A percentile compares a stretch with the other conserved stretches of the same genome.
phyloP scores from a whole-genome alignment of 2,888 invertebrate genomes.

The Drosophila lutescens region DNA sequence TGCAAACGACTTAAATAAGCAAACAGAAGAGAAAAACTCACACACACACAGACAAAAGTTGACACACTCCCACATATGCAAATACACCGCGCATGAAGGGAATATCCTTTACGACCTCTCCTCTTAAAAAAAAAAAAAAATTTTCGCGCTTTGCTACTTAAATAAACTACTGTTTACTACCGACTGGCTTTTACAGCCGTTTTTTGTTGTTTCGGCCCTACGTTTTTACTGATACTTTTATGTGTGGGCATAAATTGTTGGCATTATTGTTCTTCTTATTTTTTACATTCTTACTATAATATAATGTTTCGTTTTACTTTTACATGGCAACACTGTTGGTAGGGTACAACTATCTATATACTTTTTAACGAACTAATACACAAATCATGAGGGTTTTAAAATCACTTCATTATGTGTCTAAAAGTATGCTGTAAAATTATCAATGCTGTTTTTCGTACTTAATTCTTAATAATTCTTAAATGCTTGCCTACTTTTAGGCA shows the following conservation, averaged over 20 bases:
- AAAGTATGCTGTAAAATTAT: background rate
- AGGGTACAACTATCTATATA: background rate
- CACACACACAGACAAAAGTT: constrained; percentile 5
- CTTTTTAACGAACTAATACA: no score
- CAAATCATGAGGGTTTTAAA: background rate
- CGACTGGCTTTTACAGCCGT: constrained; percentile 46
- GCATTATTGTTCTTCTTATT: constrained; percentile 47
- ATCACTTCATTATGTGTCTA: background rate
- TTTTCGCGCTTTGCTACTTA: constrained; percentile 64
- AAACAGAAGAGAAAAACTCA: constrained; percentile 54
- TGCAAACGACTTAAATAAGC: constrained; percentile 77
- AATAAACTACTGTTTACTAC: constrained; percentile 72
- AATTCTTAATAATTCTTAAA: background rate
- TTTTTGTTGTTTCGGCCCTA: constrained; percentile 40
- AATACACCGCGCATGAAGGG: constrained; percentile 5
- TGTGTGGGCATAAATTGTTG: constrained; percentile 61
- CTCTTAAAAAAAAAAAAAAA: constrained; percentile 51
- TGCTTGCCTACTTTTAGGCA: no score
- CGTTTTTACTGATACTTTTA: constrained; percentile 53
- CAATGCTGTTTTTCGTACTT: background rate
- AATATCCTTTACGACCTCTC: constrained; percentile 34
- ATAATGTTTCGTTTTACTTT: constrained; percentile 10
- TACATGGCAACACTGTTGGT: background rate
- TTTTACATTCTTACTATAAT: constrained; percentile 1
- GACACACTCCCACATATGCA: constrained; percentile 27